Conservation (phyloP, 2,888 invertebrate species). For the Dermolepida albohirtum region DNA sequence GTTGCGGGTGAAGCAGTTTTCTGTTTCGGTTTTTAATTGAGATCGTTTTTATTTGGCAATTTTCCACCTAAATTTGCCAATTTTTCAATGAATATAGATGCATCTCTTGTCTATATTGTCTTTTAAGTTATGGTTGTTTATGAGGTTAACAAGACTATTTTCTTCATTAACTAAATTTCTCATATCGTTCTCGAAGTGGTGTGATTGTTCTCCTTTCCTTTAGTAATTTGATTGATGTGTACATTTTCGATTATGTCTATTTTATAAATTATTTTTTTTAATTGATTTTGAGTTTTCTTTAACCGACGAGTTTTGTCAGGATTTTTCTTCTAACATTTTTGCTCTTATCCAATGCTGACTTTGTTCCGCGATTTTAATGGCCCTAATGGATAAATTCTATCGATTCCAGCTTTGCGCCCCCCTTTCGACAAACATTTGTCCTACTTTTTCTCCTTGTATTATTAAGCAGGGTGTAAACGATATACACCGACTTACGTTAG, state of each 20-base stretch:
- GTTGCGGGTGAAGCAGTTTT: slow-evolving; percentile 3
- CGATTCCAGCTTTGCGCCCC: slow-evolving; percentile 80
- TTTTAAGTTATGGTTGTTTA: slow-evolving; percentile 63
- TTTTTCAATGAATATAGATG: slow-evolving; percentile 59
- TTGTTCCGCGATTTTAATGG: slow-evolving; percentile 74
- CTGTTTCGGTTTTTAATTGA: slow-evolving; percentile 38
- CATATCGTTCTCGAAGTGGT: slow-evolving; percentile 42
- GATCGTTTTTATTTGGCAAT: slow-evolving; percentile 60
- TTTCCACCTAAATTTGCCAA: slow-evolving; percentile 65
- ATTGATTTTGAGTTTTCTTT: slow-evolving; percentile 62
- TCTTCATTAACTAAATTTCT: slow-evolving; percentile 47
- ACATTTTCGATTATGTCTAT: slow-evolving; percentile 56
- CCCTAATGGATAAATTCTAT: slow-evolving; percentile 84
- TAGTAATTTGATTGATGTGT: slow-evolving; percentile 55
- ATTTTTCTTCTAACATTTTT: slow-evolving; percentile 57
- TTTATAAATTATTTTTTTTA: slow-evolving; percentile 62
- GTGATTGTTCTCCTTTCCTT: slow-evolving; percentile 16
- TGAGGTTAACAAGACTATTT: slow-evolving; percentile 62
- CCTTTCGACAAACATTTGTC: slow-evolving; percentile 89
- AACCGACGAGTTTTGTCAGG: slow-evolving; percentile 60
- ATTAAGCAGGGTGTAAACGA: too few relatives aligned
- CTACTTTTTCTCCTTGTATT: slow-evolving; percentile 72
- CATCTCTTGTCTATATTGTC: slow-evolving; percentile 65
- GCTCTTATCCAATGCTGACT: slow-evolving; percentile 75
- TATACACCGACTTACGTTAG: too few relatives aligned